Conservation (phyloP, 2,113 vertebrate species). For the Grallaria varia region DNA sequence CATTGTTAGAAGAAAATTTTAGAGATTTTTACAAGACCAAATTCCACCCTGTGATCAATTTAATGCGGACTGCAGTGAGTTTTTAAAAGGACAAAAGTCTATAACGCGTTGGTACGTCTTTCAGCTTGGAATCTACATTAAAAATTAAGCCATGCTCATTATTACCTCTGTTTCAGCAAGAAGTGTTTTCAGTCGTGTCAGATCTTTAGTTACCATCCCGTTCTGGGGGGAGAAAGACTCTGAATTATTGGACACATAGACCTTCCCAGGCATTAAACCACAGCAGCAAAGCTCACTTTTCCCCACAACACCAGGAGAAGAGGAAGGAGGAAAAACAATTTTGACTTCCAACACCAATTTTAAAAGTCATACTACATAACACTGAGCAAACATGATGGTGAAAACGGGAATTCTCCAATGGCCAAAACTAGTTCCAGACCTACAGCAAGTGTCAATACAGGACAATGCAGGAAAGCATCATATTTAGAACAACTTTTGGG, state of each 20-base stretch:
- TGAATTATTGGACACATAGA: neutral
- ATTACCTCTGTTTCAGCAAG: slow-evolving; percentile 94
- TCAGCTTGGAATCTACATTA: neutral
- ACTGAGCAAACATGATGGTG: neutral
- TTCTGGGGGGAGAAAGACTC: slow-evolving; percentile 77
- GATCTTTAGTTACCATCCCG: slow-evolving; percentile 95
- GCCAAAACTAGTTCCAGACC: neutral
- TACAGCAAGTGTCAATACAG: neutral
- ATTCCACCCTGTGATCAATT: neutral
- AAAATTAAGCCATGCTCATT: neutral
- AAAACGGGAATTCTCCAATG: neutral
- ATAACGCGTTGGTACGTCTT: neutral
- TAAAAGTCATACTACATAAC: neutral
- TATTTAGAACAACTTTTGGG: neutral
- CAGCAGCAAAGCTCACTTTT: neutral
- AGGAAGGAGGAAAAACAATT: neutral
- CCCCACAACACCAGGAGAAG: neutral
- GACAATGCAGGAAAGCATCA: neutral
- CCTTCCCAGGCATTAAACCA: neutral
- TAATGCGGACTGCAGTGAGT: neutral
- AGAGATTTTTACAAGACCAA: neutral
- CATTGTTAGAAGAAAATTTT: neutral
- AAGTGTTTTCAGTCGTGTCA: slow-evolving; percentile 92
- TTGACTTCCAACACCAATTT: neutral
- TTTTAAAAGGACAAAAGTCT: neutral